Conservation (phyloP, 2,797 vertebrate species). For the Schizothorax lantsangensis region DNA sequence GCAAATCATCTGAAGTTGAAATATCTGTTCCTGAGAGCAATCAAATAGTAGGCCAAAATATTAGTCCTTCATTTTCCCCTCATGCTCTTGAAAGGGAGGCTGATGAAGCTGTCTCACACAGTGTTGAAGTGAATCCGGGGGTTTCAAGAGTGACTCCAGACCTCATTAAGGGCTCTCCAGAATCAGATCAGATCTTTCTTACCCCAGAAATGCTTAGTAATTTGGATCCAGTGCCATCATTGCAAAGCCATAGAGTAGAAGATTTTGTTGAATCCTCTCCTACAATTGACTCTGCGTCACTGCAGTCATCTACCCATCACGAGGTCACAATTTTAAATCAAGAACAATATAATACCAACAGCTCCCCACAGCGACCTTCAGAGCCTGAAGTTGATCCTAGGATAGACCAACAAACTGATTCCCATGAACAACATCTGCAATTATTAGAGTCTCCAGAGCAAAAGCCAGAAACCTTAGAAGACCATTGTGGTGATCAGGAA, state of each 20-base stretch:
- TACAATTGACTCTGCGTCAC: not conserved
- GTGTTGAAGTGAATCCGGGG: conserved; percentile 50
- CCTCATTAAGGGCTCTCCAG: conserved; percentile 52
- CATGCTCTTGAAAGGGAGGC: conserved; percentile 9
- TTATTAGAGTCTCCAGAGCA: conserved; percentile 9
- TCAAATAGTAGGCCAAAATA: conserved; percentile 5
- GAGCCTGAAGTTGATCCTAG: not conserved
- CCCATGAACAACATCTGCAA: conserved; percentile 9
- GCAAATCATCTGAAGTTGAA: not conserved
- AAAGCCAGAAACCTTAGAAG: not conserved
- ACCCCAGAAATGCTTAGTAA: conserved; percentile 22
- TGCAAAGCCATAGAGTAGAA: conserved; percentile 11
- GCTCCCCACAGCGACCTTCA: not conserved
- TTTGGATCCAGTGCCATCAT: conserved; percentile 9
- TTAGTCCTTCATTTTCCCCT: not conserved
- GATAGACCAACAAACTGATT: conserved; percentile 5
- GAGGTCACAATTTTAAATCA: conserved; percentile 23
- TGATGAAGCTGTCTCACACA: not conserved
- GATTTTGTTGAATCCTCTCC: not conserved
- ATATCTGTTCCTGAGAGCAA: conserved; percentile 11
- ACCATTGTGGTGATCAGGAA: not conserved
- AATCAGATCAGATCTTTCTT: conserved; percentile 41
- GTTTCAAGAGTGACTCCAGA: conserved; percentile 52
- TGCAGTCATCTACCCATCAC: not conserved
- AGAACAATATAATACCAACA: conserved; percentile 29